Evolutionary conservation across 1,140 invertebrate species (phyloP), one percentile per base, ranked within the genome.

Genomic region (Amyelois transitella): DNA sequence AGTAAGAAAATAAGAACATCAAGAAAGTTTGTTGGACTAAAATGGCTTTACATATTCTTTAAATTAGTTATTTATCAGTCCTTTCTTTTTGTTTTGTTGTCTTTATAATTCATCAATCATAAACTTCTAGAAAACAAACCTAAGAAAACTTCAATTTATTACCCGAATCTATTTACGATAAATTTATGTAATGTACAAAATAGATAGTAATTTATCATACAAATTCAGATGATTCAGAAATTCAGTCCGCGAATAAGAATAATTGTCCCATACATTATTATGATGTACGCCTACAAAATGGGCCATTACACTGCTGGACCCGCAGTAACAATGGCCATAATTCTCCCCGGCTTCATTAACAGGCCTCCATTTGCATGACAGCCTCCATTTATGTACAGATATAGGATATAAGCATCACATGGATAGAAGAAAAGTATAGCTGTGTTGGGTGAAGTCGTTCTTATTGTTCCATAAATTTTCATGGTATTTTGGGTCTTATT

Each of bases 321-420:
- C 75, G 83, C 83, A 83, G 71, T 86, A 81, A 86, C 83, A 86
- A 84, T 77, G 77, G 64, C 81, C 77, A 86, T 86, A 86, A 86
- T 83, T 86, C 83, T 86, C 80, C 66, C 77, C 72, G 80, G 70
- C 81, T 86, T 86, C 83, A 86, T 86, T 86, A 86, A 82, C 83
- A 86, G 83, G 74, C 81, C 81, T 80, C 81, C 81, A 86, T 86
- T 86, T 86, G 81, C 83, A 85, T 86, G 83, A 86, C 81, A 84
- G 66, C 68, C 72, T 70, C 68, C 63, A 82, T 68, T 69, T 82
- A 79, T 75, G 67, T 80, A 85, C 75, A 80, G 62, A 77, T 81
- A 84, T 73, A 81, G 66, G 75, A 77, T 38, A 75, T 72, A 75
- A 77, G 66, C 72, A 61, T 51, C 63, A 61, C 66, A 64, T 69